Conservation (phyloP, 2,888 invertebrate species). For the Eugnorisma glareosa region DNA sequence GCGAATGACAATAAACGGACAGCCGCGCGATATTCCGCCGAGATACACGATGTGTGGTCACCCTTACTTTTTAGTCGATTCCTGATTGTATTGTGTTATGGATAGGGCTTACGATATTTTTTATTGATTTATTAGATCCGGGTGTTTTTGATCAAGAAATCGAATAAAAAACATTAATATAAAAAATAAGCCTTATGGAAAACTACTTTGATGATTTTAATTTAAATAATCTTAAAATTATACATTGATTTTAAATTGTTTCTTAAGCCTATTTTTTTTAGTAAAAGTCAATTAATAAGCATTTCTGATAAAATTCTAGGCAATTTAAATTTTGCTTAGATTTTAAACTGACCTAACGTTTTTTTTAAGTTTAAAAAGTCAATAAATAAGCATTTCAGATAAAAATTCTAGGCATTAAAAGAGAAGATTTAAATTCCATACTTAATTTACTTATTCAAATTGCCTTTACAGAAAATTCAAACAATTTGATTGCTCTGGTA, state of each 20-base stretch:
- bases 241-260: background rate
- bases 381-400: background rate
- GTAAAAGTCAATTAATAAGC: background rate
- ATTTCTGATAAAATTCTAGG: background rate
- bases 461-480: background rate
- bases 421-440: background rate
- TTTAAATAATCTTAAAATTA: background rate
- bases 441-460: background rate
- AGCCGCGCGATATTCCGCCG: slow-evolving; percentile 76
- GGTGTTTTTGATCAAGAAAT: background rate
- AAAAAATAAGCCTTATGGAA: background rate
- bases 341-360: background rate
- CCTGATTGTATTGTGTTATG: slow-evolving; percentile 88
- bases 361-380: background rate
- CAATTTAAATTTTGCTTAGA: background rate
- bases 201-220: background rate
- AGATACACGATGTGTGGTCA: slow-evolving; percentile 85
- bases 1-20: slow-evolving; percentile 85
- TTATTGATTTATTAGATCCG: slow-evolving; percentile 43
- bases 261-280: background rate
- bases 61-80: slow-evolving; percentile 86
- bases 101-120: slow-evolving; percentile 62
- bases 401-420: background rate
- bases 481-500: slow-evolving; percentile 27
- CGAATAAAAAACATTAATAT: background rate